phyloP scores from a whole-genome alignment of 2,113 vertebrate genomes.

The Synodontis membranacea region DNA sequence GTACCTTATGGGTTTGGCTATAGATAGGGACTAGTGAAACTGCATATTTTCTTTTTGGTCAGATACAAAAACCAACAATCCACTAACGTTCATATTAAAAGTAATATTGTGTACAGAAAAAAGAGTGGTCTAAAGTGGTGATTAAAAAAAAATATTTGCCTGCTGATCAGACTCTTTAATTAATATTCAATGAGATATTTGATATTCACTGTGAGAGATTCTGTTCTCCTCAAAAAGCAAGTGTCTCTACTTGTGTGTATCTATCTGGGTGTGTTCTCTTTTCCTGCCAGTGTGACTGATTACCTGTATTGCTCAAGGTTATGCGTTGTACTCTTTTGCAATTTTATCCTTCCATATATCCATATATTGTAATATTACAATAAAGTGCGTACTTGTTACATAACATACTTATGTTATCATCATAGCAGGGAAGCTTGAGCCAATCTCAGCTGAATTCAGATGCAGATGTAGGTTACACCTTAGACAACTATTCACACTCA shows the following conservation, averaged over 20 bases:
- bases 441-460: no score
- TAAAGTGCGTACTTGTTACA: neutral
- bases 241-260: neutral
- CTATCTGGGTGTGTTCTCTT: neutral
- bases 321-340: neutral
- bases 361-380: no score
- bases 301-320: neutral
- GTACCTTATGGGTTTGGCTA: conserved; percentile 30
- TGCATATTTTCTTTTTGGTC: neutral
- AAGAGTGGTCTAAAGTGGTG: neutral
- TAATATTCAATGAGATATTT: no score
- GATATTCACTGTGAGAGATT: neutral
- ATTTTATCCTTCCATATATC: neutral
- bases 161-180: neutral
- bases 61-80: neutral
- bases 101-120: neutral
- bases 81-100: neutral
- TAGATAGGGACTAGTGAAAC: neutral
- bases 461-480: no score
- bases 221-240: neutral
- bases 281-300: neutral
- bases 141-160: neutral
- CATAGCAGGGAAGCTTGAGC: no score
- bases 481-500: no score
- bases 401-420: neutral